Evolutionary conservation across 2,797 vertebrate genomes (phyloP).

Genomic region (Bradypodion ventrale): DNA sequence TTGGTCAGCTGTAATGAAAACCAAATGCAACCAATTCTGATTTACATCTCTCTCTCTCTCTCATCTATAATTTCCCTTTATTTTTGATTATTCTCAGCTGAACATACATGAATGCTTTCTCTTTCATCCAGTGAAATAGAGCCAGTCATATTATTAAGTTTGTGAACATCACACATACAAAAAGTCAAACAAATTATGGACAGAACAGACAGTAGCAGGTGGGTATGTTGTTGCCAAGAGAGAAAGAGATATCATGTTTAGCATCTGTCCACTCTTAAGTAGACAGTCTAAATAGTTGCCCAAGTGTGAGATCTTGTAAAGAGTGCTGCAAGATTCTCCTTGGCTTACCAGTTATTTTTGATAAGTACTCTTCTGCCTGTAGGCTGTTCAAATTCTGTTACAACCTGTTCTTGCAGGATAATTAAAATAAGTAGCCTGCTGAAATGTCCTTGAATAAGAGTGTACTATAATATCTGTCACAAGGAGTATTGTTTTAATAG

Average conservation of each 20-base stretch:
- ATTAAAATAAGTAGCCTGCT: background rate
- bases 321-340: background rate
- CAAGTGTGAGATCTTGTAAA: background rate
- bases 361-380: background rate
- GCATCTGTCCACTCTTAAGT: background rate
- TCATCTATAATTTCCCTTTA: background rate
- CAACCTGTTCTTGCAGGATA: background rate
- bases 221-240: background rate
- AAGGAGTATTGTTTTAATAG: background rate
- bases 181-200: constrained; percentile 28
- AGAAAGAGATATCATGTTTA: background rate
- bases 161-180: constrained; percentile 11
- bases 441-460: background rate
- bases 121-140: background rate
- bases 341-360: background rate
- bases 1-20: constrained; percentile 7
- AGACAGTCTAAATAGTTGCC: background rate
- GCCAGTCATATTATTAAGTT: background rate
- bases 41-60: no score
- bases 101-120: background rate
- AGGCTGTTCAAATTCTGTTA: background rate
- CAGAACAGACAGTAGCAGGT: background rate
- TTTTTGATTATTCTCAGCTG: background rate
- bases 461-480: background rate
- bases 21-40: background rate